These are phyloP conservation scores for Dimorphilus gyrociliatus DNA, from an alignment of 2,888 invertebrate genomes.

Conservation along the genomic window DNA sequence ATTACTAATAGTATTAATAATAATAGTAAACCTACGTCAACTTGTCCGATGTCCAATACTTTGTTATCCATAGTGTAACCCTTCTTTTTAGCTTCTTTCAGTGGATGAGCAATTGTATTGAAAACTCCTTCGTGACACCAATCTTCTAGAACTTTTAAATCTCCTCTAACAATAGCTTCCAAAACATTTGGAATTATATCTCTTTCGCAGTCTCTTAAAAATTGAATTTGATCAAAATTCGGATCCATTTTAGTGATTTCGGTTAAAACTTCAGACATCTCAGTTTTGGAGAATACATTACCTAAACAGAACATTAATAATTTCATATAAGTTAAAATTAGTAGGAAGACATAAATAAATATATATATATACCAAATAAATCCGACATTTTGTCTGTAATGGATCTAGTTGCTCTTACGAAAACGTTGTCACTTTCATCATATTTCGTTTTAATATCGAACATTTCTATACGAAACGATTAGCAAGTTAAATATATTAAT, in stretches of 20 bases:
- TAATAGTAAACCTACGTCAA: slow-evolving; percentile 31
- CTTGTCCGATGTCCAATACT: slow-evolving; percentile 46
- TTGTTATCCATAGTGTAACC: slow-evolving; percentile 44
- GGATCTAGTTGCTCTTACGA: slow-evolving; percentile 70
- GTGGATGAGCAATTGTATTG: slow-evolving; percentile 70
- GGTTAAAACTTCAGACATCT: slow-evolving; percentile 86
- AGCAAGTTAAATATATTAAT: too few species aligned
- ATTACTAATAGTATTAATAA: slow-evolving; percentile 1
- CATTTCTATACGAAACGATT: slow-evolving; percentile 46
- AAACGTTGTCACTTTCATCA: slow-evolving; percentile 91
- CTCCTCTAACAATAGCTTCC: slow-evolving; percentile 85
- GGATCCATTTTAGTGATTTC: slow-evolving; percentile 95
- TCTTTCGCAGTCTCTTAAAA: slow-evolving; percentile 75
- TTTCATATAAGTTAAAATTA: too few species aligned
- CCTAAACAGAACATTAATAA: slow-evolving; percentile 27
- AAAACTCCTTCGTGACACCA: slow-evolving; percentile 96
- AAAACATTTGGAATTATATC: slow-evolving; percentile 96
- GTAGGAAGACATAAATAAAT: too few species aligned
- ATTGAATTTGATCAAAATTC: slow-evolving; percentile 68
- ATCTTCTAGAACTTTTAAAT: slow-evolving; percentile 67
- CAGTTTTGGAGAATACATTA: slow-evolving; percentile 54
- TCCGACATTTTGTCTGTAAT: slow-evolving; percentile 66
- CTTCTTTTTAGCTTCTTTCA: slow-evolving; percentile 66
- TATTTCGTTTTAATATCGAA: slow-evolving; percentile 92
- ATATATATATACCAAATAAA: slow-evolving; percentile 38